phyloP scores from a whole-genome alignment of 1,140 invertebrate species.

The Melitaea cinxia region DNA sequence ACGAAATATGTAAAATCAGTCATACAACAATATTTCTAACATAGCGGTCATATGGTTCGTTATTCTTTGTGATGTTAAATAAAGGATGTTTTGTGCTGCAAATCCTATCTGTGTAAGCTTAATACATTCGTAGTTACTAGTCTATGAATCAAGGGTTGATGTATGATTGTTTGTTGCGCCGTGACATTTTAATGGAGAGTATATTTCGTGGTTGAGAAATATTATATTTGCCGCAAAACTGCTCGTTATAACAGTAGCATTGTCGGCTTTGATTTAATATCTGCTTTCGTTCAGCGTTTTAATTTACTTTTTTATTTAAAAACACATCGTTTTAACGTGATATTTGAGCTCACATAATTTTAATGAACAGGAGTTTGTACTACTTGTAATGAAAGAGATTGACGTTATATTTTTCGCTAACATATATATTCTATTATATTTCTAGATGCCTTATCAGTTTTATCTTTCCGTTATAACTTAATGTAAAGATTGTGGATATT shows the following conservation, averaged over 20 bases:
- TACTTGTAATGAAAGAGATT: too few relatives aligned
- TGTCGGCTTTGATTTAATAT: constrained; percentile 51
- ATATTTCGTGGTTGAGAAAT: constrained; percentile 50
- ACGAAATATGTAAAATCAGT: constrained; percentile 1
- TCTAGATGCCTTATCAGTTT: too few relatives aligned
- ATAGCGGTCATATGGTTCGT: not conserved
- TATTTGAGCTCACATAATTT: not conserved
- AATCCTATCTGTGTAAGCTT: constrained; percentile 25
- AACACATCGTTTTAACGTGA: not conserved
- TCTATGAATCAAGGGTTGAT: constrained; percentile 49
- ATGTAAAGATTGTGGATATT: too few relatives aligned
- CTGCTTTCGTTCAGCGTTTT: constrained; percentile 19
- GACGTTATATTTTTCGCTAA: too few relatives aligned
- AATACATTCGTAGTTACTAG: constrained; percentile 34
- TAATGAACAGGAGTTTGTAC: too few relatives aligned
- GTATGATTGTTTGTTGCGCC: constrained; percentile 42
- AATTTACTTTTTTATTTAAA: constrained; percentile 26
- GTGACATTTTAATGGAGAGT: constrained; percentile 56
- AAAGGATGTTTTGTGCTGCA: constrained; percentile 10
- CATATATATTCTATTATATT: too few relatives aligned
- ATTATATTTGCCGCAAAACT: constrained; percentile 48
- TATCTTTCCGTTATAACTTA: too few relatives aligned
- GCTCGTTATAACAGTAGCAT: constrained; percentile 35
- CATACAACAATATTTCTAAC: not conserved
- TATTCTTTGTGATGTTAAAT: constrained; percentile 7